These are phyloP conservation scores for Acestrorhynchus altus DNA, from an alignment of 2,797 vertebrate genomes.

Conservation along the genomic window DNA sequence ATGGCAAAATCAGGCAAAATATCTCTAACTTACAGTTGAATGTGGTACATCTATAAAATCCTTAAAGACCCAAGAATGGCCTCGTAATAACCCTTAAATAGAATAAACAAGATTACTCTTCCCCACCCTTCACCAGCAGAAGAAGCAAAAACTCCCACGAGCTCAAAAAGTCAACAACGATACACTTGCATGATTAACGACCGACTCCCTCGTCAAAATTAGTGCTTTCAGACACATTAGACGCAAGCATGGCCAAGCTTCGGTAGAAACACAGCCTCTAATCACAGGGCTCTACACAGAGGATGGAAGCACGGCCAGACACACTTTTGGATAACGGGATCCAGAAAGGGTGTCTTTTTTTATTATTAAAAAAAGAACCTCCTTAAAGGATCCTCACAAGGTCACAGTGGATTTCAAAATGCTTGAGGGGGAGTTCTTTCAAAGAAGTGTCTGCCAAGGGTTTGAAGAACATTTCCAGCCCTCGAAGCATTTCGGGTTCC, in stretches of 20 bases:
- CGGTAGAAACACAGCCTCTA: conserved; percentile 1
- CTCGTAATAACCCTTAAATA: neutral
- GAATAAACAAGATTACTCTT: neutral
- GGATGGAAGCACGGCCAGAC: neutral
- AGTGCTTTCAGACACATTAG: neutral
- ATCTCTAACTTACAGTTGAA: neutral
- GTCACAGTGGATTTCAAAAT: conserved; percentile 34
- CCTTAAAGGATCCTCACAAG: conserved; percentile 24
- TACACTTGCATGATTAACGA: neutral
- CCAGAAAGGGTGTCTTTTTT: conserved; percentile 17
- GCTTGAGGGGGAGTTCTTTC: conserved; percentile 22
- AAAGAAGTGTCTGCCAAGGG: conserved; percentile 1
- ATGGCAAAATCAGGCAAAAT: too few relatives aligned
- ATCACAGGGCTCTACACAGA: neutral
- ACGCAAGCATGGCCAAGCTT: neutral
- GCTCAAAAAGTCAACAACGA: neutral
- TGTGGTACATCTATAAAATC: neutral
- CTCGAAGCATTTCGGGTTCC: conserved; percentile 29
- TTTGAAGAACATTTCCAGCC: conserved; percentile 24
- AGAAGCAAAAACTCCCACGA: neutral
- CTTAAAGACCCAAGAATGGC: neutral
- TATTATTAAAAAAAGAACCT: conserved; percentile 15
- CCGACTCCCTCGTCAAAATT: neutral
- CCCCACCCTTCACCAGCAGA: too few relatives aligned
- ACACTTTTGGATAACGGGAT: neutral